Evolutionary conservation across 1,140 invertebrate species (phyloP).

Genomic region (Drosophila pallidifrons): DNA sequence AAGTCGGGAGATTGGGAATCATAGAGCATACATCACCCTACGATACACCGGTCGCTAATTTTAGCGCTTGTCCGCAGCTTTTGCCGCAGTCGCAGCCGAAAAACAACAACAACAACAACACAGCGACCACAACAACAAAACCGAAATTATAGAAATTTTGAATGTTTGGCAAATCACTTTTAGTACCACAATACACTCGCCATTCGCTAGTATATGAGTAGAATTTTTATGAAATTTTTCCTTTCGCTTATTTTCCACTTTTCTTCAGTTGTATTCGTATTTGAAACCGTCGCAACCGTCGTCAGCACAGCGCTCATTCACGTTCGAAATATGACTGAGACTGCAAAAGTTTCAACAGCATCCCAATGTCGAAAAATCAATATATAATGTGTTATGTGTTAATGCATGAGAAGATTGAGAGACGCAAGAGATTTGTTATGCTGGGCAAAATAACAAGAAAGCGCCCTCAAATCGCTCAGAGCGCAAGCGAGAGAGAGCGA

Average conservation of each 20-base stretch:
- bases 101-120: neutral
- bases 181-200: constrained; percentile 16
- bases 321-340: constrained; percentile 75
- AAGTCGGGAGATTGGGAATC: constrained; percentile 34
- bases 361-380: constrained; percentile 68
- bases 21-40: constrained; percentile 69
- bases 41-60: constrained; percentile 77
- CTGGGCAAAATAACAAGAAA: neutral
- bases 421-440: constrained; percentile 4
- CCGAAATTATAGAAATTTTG: constrained; percentile 61
- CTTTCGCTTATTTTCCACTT: constrained; percentile 39
- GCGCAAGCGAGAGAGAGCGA: neutral
- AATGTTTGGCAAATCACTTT: constrained; percentile 73
- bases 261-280: constrained; percentile 24
- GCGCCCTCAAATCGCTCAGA: constrained; percentile 2
- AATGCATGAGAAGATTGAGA: constrained; percentile 6
- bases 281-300: constrained; percentile 7
- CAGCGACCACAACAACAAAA: constrained; percentile 43
- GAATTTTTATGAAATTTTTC: constrained; percentile 70
- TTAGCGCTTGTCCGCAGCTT: constrained; percentile 73
- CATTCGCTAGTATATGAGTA: constrained; percentile 46
- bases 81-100: constrained; percentile 39
- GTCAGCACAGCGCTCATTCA: constrained; percentile 36
- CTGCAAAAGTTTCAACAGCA: constrained; percentile 68
- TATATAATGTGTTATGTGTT: too few relatives aligned